A percentile compares a stretch with the other conserved stretches of the same genome.
These are phyloP conservation scores for Tiliacea aurago DNA, from an alignment of 2,888 invertebrate species.

Conservation along the genomic window DNA sequence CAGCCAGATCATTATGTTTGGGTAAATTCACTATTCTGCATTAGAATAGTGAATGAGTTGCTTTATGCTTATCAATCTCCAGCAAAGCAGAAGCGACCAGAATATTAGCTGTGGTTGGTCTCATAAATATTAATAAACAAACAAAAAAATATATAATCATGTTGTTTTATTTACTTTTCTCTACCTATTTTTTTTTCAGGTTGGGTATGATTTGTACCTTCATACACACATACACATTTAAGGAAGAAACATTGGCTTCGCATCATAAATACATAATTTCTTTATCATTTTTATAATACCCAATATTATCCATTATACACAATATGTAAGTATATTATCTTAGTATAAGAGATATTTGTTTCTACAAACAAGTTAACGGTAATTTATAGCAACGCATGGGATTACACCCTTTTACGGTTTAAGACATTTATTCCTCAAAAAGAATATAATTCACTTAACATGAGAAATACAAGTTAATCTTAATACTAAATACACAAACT, in stretches of 20 bases:
- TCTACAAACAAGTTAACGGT: background rate
- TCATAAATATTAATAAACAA: constrained; percentile 22
- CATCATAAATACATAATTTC: constrained; percentile 1
- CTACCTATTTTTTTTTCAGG: background rate
- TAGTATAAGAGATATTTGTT: constrained; percentile 2
- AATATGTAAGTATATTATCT: background rate
- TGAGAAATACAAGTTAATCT: too few species aligned
- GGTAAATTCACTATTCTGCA: background rate
- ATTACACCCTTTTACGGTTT: background rate
- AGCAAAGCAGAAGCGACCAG: background rate
- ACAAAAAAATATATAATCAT: constrained; percentile 18
- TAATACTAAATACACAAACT: too few species aligned
- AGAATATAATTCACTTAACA: too few species aligned
- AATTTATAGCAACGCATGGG: background rate
- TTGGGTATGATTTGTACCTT: background rate
- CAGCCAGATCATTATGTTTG: background rate
- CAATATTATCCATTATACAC: background rate
- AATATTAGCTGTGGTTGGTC: background rate
- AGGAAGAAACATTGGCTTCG: background rate
- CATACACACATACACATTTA: background rate
- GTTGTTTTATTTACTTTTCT: constrained; percentile 21
- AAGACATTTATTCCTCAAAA: background rate
- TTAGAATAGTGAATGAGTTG: background rate
- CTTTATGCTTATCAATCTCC: background rate
- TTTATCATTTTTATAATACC: constrained; percentile 21